A percentile compares a stretch with the other conserved stretches of the same genome.
Evolutionary conservation across 2,888 invertebrate genomes (phyloP).

Genomic region (Laspeyria flexula): DNA sequence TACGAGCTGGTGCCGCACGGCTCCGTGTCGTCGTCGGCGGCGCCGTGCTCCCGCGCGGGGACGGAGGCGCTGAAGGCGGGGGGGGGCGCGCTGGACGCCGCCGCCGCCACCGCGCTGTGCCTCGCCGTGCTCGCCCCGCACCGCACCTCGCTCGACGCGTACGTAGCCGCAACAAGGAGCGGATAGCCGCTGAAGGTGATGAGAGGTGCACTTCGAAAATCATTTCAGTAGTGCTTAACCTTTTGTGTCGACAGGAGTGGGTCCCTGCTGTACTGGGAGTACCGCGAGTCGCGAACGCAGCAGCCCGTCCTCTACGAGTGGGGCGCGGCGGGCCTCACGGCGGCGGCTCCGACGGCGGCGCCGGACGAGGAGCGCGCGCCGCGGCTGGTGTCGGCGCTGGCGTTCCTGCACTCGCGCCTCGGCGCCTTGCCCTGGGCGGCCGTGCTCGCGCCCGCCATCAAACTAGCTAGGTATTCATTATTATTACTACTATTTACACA

Average conservation of each 20-base stretch:
- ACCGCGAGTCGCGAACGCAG: constrained; percentile 75
- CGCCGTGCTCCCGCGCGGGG: constrained; percentile 90
- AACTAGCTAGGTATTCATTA: constrained; percentile 59
- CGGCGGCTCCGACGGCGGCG: constrained; percentile 8
- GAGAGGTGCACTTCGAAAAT: too few species aligned
- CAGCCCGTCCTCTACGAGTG: constrained; percentile 72
- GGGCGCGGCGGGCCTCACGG: constrained; percentile 42
- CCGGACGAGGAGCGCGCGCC: constrained; percentile 45
- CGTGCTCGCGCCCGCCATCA: constrained; percentile 64
- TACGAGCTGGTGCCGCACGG: constrained; percentile 91
- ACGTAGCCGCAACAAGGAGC: constrained; percentile 21
- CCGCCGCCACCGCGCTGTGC: constrained; percentile 90
- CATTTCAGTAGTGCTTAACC: too few species aligned
- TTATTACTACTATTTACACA: background rate
- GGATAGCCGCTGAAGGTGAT: too few species aligned
- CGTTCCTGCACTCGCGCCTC: constrained; percentile 61
- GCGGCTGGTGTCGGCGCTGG: constrained; percentile 67
- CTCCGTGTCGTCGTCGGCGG: constrained; percentile 90
- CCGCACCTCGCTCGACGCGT: constrained; percentile 92
- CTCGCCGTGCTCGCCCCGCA: constrained; percentile 91
- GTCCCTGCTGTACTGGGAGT: constrained; percentile 90
- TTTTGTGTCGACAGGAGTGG: constrained; percentile 87
- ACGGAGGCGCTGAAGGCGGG: constrained; percentile 88
- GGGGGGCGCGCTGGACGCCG: constrained; percentile 93
- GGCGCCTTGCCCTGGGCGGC: constrained; percentile 68